phyloP scores from a whole-genome alignment of 2,113 vertebrate genomes.

The Microtus montanus region DNA sequence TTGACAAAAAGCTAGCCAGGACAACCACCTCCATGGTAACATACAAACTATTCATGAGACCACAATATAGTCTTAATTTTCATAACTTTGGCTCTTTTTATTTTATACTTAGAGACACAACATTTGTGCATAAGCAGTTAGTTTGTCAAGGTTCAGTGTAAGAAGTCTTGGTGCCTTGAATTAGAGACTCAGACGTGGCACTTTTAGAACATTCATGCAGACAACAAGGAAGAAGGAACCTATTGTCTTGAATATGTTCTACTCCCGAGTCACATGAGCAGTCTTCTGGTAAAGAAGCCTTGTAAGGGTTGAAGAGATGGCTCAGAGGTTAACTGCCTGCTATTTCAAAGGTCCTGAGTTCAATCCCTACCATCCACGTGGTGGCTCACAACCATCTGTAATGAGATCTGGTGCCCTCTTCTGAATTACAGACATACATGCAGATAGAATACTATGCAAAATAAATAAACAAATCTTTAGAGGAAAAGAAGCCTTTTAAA shows the following conservation, averaged over 20 bases:
- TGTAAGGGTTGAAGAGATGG: neutral
- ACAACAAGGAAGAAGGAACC: neutral
- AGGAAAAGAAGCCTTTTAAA: conserved; percentile 16
- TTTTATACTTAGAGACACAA: neutral
- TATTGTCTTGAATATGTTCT: neutral
- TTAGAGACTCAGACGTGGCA: neutral
- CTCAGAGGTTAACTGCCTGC: too few species aligned
- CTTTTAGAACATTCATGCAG: neutral
- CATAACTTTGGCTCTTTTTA: neutral
- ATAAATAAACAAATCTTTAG: too few species aligned
- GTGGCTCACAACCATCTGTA: too few species aligned
- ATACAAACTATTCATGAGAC: neutral
- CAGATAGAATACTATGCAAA: too few species aligned
- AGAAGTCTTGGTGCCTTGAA: neutral
- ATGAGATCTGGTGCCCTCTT: too few species aligned
- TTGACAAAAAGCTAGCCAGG: neutral
- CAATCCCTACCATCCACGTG: too few species aligned
- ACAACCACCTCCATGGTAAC: neutral
- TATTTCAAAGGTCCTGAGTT: too few species aligned
- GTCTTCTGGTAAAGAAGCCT: neutral
- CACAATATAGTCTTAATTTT: too few species aligned
- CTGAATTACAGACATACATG: too few species aligned
- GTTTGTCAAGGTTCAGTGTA: neutral
- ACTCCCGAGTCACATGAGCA: neutral
- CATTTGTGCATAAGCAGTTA: neutral